Percentiles rank a stretch among this genome's conserved stretches.
Conservation (phyloP, 2,113 vertebrate species). For the Peromyscus leucopus region DNA sequence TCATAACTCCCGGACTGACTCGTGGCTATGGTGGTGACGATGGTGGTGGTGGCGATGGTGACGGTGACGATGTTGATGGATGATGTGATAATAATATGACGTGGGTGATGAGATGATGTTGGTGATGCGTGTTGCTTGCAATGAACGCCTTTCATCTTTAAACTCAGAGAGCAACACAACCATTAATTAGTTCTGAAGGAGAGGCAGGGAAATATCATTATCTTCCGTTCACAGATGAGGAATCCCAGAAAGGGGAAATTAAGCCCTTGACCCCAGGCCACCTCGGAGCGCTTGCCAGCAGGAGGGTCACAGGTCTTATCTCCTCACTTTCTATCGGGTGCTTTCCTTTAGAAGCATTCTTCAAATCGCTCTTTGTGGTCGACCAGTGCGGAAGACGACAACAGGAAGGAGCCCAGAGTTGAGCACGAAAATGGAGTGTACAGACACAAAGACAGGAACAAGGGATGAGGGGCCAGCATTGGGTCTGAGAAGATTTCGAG, state of each 20-base stretch:
- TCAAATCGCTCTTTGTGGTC: background rate
- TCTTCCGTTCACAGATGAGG: constrained; percentile 49
- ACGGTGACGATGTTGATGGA: background rate
- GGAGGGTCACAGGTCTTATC: background rate
- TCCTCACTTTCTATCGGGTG: background rate
- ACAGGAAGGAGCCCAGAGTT: background rate
- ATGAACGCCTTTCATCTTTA: constrained; percentile 70
- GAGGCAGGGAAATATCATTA: constrained; percentile 74
- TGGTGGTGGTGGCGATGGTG: background rate
- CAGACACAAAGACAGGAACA: background rate
- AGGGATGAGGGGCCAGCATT: background rate
- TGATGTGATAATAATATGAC: background rate
- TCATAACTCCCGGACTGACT: constrained; percentile 48
- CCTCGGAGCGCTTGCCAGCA: background rate
- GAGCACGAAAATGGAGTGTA: background rate
- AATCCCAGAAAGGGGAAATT: constrained; percentile 56
- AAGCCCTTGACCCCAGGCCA: constrained; percentile 45
- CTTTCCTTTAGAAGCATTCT: background rate
- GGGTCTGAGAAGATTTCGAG: background rate
- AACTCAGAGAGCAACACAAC: constrained; percentile 48
- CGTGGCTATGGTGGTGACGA: constrained; percentile 29
- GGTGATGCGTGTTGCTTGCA: background rate
- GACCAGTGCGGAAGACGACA: background rate
- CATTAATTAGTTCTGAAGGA: constrained; percentile 74
- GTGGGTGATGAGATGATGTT: background rate